phyloP scores from a whole-genome alignment of 1,140 invertebrate genomes.

The Achroia grisella region DNA sequence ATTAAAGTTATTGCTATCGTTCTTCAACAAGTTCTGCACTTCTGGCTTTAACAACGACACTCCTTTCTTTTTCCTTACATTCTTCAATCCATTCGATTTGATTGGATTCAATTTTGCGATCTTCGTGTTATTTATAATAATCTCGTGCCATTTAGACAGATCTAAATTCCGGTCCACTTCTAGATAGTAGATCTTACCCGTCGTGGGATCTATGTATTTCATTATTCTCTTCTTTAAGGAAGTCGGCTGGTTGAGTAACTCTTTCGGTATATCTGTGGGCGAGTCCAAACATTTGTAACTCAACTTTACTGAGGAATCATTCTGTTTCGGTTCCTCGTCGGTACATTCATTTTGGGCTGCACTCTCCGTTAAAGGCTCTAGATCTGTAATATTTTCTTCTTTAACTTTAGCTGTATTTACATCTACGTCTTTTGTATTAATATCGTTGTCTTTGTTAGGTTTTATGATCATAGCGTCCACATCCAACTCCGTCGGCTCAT shows the following conservation, averaged over 20 bases:
- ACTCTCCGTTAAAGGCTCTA: no score
- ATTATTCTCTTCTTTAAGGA: constrained; percentile 46
- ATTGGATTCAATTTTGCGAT: constrained; percentile 49
- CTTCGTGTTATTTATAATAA: constrained; percentile 49
- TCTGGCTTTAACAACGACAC: constrained; percentile 43
- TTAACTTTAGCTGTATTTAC: no score
- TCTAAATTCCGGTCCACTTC: constrained; percentile 58
- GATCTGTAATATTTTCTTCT: no score
- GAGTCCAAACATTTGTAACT: no score
- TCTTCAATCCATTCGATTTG: constrained; percentile 42
- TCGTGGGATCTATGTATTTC: constrained; percentile 58
- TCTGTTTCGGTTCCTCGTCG: constrained; percentile 3
- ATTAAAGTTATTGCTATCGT: constrained; percentile 3
- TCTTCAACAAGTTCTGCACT: constrained; percentile 29
- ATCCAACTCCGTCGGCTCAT: constrained; percentile 41
- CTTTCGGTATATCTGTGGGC: constrained; percentile 20
- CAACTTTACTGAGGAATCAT: no score
- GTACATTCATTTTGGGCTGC: constrained; percentile 6
- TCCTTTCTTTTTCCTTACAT: constrained; percentile 30
- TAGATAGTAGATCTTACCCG: constrained; percentile 61
- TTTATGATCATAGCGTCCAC: constrained; percentile 63
- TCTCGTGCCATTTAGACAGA: constrained; percentile 51
- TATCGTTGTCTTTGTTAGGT: constrained; percentile 16
- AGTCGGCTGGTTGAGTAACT: constrained; percentile 20
- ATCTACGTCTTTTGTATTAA: no score